Evolutionary conservation across 2,888 invertebrate genomes (phyloP), one percentile per base, ranked within the genome.

Genomic region (Teinopalpus imperialis): DNA sequence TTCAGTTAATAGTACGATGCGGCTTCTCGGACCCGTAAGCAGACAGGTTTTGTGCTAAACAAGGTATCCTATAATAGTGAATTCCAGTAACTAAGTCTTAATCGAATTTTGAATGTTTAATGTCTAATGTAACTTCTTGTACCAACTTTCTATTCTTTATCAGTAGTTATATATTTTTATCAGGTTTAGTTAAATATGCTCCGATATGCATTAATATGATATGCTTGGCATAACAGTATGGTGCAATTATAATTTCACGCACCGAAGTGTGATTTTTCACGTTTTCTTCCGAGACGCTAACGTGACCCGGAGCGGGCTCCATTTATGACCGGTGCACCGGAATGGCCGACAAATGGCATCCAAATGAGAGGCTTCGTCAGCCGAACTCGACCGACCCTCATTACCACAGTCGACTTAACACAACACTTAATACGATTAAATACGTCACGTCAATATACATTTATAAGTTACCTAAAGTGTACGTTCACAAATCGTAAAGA

Each of bases 281-380:
- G 78, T 86, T 82, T 83, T 78, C 81, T 79, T 74, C 69, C 63
- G 74, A 80, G 79, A 85, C 74, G 80, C 71, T 83, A 82, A 86
- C 86, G 81, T 86, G 86, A 85, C 81, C 86, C 67, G 78, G 60
- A 83, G 80, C 79, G 78, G 79, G 83, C 72, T 81, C 85, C 85
- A 83, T 85, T 88, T 87, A 87, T 82, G 88, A 87, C 83, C 81
- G 78, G 81, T 80, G 76, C 80, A 85, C 85, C 81, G 85, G 83
- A 88, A 87, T 86, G 87, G 80, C 86, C 87, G 86, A 83, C 88
- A 88, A 88, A 88, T 88, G 80, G 88, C 83, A 75, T 80, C 76
- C 83, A 88, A 87, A 88, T 88, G 85, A 88, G 87, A 87, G 88
- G 86, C 83, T 87, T 83, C 79, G 74, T 72, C 71, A 74, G 79